Evolutionary conservation across 2,888 invertebrate genomes (phyloP).

Genomic region (Polylopha cassiicola): DNA sequence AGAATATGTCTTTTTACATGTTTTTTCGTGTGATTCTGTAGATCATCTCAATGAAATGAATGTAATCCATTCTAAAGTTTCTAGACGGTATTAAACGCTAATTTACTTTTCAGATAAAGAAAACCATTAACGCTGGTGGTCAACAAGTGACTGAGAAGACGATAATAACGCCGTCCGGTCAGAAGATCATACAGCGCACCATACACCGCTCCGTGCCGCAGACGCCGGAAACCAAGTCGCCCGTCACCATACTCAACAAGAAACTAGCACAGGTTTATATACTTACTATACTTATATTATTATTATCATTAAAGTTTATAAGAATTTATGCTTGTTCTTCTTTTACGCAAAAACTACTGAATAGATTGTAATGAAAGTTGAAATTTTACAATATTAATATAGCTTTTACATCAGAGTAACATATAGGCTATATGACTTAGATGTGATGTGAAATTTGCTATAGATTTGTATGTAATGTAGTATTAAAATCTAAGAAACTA

Average conservation of each 20-base stretch:
- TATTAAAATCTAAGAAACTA: not conserved
- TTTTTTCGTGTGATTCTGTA: too few relatives aligned
- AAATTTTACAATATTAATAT: too few relatives aligned
- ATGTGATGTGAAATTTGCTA: too few relatives aligned
- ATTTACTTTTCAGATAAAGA: constrained; percentile 44
- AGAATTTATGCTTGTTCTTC: not conserved
- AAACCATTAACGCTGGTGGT: constrained; percentile 48
- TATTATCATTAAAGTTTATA: not conserved
- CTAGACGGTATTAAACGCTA: too few relatives aligned
- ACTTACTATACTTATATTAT: constrained; percentile 8
- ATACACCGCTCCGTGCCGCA: constrained; percentile 54
- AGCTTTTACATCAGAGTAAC: too few relatives aligned
- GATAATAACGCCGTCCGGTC: constrained; percentile 73
- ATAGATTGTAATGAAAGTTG: too few relatives aligned
- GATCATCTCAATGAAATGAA: too few relatives aligned
- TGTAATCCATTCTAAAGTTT: too few relatives aligned
- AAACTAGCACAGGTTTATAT: constrained; percentile 58
- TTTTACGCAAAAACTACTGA: too few relatives aligned
- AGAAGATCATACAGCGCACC: constrained; percentile 72
- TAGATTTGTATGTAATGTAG: not conserved
- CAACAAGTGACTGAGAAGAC: constrained; percentile 73
- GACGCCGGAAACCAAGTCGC: constrained; percentile 51
- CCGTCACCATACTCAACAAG: constrained; percentile 64
- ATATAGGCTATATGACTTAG: too few relatives aligned
- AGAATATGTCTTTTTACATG: too few relatives aligned